These are phyloP conservation scores for Lacanobia oleracea DNA, from an alignment of 2,888 invertebrate genomes.

Conservation along the genomic window DNA sequence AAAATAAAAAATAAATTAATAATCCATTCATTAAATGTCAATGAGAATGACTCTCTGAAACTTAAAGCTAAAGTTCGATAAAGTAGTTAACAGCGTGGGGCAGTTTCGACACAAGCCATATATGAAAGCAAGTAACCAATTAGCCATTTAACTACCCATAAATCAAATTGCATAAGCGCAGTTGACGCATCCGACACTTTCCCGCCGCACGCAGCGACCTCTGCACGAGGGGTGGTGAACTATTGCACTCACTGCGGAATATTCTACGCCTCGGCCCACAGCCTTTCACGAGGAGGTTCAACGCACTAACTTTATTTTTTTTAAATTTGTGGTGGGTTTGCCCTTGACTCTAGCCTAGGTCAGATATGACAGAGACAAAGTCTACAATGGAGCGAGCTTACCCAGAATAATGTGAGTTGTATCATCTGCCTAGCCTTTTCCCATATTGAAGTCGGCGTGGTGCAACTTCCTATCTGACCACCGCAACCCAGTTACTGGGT, in stretches of 20 bases:
- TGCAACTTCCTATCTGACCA: too few relatives aligned
- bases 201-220: slow-evolving; percentile 65
- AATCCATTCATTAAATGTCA: slow-evolving; percentile 13
- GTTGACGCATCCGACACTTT: slow-evolving; percentile 61
- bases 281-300: slow-evolving; percentile 33
- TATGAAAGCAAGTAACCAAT: slow-evolving; percentile 34
- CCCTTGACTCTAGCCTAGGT: too few relatives aligned
- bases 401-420: too few relatives aligned
- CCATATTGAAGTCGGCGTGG: too few relatives aligned
- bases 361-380: too few relatives aligned
- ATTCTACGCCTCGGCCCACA: slow-evolving; percentile 38
- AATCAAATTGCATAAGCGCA: slow-evolving; percentile 59
- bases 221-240: slow-evolving; percentile 64
- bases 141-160: slow-evolving; percentile 36
- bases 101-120: slow-evolving; percentile 26
- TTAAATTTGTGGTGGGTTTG: too few relatives aligned
- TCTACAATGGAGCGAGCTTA: too few relatives aligned
- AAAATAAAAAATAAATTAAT: too few relatives aligned
- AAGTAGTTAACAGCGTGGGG: neutral
- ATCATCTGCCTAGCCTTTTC: neutral
- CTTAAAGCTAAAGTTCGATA: neutral
- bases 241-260: slow-evolving; percentile 53
- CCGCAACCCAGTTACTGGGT: too few relatives aligned
- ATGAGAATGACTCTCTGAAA: neutral
- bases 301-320: slow-evolving; percentile 25